Percentiles rank a stretch among this genome's conserved stretches.
Conservation (phyloP, 2,888 invertebrate species). For the Acronicta alni region DNA sequence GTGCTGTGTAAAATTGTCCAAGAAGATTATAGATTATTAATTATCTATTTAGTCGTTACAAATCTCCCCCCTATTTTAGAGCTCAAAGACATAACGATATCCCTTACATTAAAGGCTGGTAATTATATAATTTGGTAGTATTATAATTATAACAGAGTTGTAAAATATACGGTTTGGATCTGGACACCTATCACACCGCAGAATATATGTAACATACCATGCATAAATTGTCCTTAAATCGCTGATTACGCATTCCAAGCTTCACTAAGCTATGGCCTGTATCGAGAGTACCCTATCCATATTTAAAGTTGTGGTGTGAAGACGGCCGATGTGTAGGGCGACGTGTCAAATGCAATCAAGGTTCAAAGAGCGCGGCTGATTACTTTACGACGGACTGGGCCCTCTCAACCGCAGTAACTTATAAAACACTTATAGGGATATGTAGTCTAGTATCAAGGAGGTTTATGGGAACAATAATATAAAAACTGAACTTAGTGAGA, state of each 20-base stretch:
- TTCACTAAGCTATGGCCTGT: conserved; percentile 11
- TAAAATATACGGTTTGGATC: too few relatives aligned
- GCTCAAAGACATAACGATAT: too few relatives aligned
- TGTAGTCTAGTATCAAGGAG: not conserved
- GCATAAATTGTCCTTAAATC: conserved; percentile 2
- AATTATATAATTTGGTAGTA: too few relatives aligned
- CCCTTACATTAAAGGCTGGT: too few relatives aligned
- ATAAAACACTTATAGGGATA: conserved; percentile 10
- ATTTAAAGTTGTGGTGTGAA: conserved; percentile 44
- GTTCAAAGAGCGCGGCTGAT: conserved; percentile 73
- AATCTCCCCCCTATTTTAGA: too few relatives aligned
- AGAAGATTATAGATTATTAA: too few relatives aligned
- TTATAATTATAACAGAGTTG: too few relatives aligned
- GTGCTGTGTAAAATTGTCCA: too few relatives aligned
- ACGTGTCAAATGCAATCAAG: conserved; percentile 78
- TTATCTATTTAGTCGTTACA: too few relatives aligned
- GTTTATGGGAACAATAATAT: not conserved
- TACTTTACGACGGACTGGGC: conserved; percentile 67
- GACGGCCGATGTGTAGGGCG: conserved; percentile 53
- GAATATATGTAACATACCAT: not conserved
- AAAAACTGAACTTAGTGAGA: not conserved
- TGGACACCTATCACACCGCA: not conserved
- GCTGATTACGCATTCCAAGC: conserved; percentile 19
- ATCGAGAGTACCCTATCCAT: conserved; percentile 24
- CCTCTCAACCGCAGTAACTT: conserved; percentile 38